phyloP scores from a whole-genome alignment of 2,113 vertebrate species.

The Collichthys lucidus region DNA sequence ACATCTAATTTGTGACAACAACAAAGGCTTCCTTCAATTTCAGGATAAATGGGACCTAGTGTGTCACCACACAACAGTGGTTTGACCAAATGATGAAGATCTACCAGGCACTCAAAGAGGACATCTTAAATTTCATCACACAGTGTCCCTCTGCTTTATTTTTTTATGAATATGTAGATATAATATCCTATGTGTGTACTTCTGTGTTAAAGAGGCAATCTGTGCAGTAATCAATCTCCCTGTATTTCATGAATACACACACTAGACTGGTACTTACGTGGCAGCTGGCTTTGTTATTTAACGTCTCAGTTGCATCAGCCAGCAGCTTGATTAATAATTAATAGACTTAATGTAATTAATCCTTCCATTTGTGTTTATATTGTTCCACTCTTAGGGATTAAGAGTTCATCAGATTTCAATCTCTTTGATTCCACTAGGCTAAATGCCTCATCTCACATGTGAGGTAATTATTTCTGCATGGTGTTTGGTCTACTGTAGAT shows the following conservation, averaged over 20 bases:
- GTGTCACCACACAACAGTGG: too few species aligned
- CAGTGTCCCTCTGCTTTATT: neutral
- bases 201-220: neutral
- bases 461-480: constrained; percentile 55
- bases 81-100: too few species aligned
- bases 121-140: too few species aligned
- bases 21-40: too few species aligned
- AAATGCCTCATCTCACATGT: constrained; percentile 62
- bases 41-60: too few species aligned
- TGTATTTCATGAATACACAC: neutral
- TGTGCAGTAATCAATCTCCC: neutral
- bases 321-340: constrained; percentile 57
- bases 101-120: too few species aligned
- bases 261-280: neutral
- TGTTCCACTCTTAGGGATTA: constrained; percentile 55
- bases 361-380: constrained; percentile 47
- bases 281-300: constrained; percentile 30
- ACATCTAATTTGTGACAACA: too few species aligned
- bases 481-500: constrained; percentile 29
- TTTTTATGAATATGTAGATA: neutral
- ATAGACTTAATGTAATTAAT: constrained; percentile 41
- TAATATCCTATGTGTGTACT: neutral
- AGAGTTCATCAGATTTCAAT: constrained; percentile 68
- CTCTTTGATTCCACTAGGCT: constrained; percentile 38
- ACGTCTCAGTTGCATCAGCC: constrained; percentile 32